These are phyloP conservation scores for Trichopoda pennipes DNA, from an alignment of 2,888 invertebrate species.

Conservation along the genomic window DNA sequence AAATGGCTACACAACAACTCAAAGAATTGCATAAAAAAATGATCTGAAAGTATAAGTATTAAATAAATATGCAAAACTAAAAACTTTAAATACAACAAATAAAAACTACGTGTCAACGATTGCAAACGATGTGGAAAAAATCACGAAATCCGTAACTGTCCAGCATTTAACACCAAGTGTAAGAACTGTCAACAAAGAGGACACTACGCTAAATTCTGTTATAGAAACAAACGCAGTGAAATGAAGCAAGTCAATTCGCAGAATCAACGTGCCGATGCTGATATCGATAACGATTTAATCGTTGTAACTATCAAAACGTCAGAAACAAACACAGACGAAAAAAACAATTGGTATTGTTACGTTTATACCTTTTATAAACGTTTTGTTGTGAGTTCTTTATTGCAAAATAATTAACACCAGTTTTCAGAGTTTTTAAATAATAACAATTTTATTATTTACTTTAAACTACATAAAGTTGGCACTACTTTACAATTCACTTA, in stretches of 20 bases:
- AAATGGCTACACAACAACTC: constrained; percentile 38
- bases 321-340: constrained; percentile 61
- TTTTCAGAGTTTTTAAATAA: no score
- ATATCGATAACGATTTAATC: constrained; percentile 57
- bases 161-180: constrained; percentile 59
- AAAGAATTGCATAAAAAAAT: constrained; percentile 43
- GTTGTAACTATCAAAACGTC: constrained; percentile 50
- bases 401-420: no score
- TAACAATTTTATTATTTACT: no score
- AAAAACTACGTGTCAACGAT: constrained; percentile 4
- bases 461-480: no score
- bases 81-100: not conserved
- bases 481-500: no score
- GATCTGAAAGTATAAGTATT: constrained; percentile 33
- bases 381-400: no score
- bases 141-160: constrained; percentile 56
- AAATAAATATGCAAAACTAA: constrained; percentile 50
- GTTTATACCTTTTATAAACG: no score
- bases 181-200: constrained; percentile 46
- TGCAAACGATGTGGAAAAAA: constrained; percentile 55
- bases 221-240: constrained; percentile 38
- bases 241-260: constrained; percentile 49
- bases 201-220: constrained; percentile 47
- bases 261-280: constrained; percentile 40
- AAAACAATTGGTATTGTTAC: constrained; percentile 52